Base-by-base conservation (phyloP, 1,140 invertebrate genomes). In the Macrobrachium rosenbergii region DNA sequence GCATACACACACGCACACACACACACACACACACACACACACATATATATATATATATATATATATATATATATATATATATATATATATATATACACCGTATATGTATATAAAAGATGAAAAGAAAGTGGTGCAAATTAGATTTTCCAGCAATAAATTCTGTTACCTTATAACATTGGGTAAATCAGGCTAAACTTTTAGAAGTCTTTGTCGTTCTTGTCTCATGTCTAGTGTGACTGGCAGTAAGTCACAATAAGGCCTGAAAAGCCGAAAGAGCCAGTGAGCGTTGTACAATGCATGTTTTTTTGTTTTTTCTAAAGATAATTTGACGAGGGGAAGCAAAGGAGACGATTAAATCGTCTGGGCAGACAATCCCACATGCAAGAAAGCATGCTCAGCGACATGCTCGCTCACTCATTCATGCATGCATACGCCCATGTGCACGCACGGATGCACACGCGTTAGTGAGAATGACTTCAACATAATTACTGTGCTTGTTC, bases 51-150 rank as follows among this genome's bases (percentile, higher is more conserved):
- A 59, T 82, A 59, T 67, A 59, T 82, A 59, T 82, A 59, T 82
- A 59, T 82, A 59, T 82, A 59, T 82, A 59, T 82, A 59, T 82
- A 17, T 82, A 59, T 82, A 59, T 67, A 37, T 69, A 37, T 82
- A 58, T 82, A 58, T 82, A 58, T 82, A 10, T 60, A 28, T 79
- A 28, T 59, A 28, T 17, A 82, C 5, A 82, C 28, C 62, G 3
- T 23, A 78, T 52, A 78, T 23, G 52, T 58, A 58, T 14, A 58
- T 19, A 58, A 58, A 77, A 21, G 52, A 23, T 58, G 45, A 37
- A 43, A 21, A 77, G 23, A 21, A 77, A 43, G 16, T n/a, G n/a
- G 6, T 75, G 6, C 17, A 10, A 77, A 37, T 37, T 43, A 43
- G 2, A 77, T 37, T 14, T 6, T 8, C 28, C 23, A 43, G 52